phyloP scores from a whole-genome alignment of 2,113 vertebrate species.

The Tragulus kanchil region DNA sequence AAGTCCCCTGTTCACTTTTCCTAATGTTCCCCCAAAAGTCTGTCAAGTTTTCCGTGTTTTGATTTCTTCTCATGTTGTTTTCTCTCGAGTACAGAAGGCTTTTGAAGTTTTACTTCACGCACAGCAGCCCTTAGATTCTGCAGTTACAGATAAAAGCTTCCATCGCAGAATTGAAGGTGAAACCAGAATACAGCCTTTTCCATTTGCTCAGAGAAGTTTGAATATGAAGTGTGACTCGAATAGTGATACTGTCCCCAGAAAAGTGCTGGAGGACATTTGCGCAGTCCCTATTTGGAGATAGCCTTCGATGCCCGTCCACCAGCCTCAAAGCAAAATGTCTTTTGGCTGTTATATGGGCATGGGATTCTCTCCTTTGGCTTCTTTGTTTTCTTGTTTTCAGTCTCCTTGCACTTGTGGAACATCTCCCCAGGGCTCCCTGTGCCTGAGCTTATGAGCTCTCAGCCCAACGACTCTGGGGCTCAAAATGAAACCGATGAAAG shows the following conservation, averaged over 20 bases:
- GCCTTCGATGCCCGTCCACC: no score
- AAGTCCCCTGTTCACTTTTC: background rate
- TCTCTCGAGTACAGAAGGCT: background rate
- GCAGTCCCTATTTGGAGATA: background rate
- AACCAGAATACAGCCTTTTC: background rate
- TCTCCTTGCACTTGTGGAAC: background rate
- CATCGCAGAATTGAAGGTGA: background rate
- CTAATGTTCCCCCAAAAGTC: background rate
- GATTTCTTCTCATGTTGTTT: background rate
- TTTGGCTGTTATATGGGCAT: background rate
- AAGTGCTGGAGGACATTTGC: background rate
- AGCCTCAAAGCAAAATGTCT: background rate
- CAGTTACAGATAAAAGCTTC: background rate
- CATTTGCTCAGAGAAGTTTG: background rate
- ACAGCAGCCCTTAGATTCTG: background rate
- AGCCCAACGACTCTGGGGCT: background rate
- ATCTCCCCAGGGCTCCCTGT: background rate
- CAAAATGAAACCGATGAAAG: background rate
- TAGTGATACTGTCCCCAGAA: background rate
- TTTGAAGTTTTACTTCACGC: background rate
- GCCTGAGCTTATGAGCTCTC: background rate
- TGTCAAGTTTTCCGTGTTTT: background rate
- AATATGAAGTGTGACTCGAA: background rate
- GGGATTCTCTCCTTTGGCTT: background rate
- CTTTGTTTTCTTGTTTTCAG: background rate